phyloP scores from a whole-genome alignment of 2,797 vertebrate species.

The Aphelocoma californica region DNA sequence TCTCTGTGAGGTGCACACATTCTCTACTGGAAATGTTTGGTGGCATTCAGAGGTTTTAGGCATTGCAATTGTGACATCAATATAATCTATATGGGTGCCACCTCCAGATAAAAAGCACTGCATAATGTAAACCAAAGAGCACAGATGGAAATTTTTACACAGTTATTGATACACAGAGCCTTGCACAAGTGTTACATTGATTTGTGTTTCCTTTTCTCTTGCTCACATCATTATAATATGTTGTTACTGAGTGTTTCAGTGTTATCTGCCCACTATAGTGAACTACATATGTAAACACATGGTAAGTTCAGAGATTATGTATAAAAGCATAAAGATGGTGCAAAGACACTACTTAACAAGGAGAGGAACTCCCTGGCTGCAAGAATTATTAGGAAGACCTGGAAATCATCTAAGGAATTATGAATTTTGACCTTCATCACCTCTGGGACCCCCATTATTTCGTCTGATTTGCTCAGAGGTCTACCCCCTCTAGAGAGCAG shows the following conservation, averaged over 20 bases:
- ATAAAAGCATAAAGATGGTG: not conserved
- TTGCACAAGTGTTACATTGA: not conserved
- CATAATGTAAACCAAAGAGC: not conserved
- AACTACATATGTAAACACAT: fast-evolving
- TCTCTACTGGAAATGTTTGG: not conserved
- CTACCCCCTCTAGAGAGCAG: not conserved
- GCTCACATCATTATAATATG: not conserved
- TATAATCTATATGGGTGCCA: not conserved
- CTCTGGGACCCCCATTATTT: not conserved
- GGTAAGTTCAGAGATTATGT: not conserved
- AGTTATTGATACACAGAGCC: not conserved
- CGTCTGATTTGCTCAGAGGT: not conserved
- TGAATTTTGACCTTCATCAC: not conserved
- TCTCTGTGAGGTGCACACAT: not conserved
- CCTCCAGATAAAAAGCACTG: not conserved
- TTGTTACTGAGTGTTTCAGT: not conserved
- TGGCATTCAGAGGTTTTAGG: not conserved
- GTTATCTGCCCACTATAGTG: not conserved
- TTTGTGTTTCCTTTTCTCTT: not conserved
- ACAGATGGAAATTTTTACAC: not conserved
- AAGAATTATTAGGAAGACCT: not conserved
- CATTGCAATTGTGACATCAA: not conserved
- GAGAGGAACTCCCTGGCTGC: not conserved
- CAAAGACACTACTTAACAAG: not conserved
- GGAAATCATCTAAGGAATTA: not conserved